phyloP scores from a whole-genome alignment of 2,113 vertebrate species.

The Turnix velox region DNA sequence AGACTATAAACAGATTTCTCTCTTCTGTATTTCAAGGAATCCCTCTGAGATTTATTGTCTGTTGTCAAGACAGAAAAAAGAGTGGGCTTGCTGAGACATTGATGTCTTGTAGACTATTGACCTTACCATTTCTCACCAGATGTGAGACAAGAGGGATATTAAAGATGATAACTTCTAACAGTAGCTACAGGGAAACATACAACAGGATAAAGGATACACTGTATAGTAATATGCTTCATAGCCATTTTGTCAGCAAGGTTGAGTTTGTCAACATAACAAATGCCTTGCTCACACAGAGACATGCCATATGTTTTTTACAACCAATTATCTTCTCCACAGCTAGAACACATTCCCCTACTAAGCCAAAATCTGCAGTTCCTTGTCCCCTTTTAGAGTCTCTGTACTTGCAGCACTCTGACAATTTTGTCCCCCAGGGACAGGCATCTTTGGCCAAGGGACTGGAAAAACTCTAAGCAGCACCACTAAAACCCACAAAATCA shows the following conservation, averaged over 20 bases:
- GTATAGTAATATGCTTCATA: background rate
- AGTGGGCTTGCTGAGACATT: background rate
- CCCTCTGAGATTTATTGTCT: background rate
- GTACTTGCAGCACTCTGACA: background rate
- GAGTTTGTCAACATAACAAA: slow-evolving; percentile 23
- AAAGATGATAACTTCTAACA: background rate
- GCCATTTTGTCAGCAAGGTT: background rate
- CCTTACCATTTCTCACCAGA: slow-evolving; percentile 7
- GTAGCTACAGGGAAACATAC: background rate
- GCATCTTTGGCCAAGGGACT: background rate
- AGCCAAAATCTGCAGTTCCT: slow-evolving; percentile 1
- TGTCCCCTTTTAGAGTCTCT: background rate
- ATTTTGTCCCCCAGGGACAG: background rate
- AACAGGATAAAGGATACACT: background rate
- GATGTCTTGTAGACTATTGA: background rate
- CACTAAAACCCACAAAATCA: background rate
- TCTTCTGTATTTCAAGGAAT: background rate
- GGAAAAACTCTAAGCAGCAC: background rate
- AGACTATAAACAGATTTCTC: background rate
- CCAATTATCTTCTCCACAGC: slow-evolving; percentile 39
- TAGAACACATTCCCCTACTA: background rate
- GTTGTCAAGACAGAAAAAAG: background rate
- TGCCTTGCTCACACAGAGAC: slow-evolving; percentile 29
- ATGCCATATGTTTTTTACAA: slow-evolving; percentile 37
- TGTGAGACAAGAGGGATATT: background rate